phyloP scores from a whole-genome alignment of 2,797 vertebrate species.

The Echiichthys vipera region DNA sequence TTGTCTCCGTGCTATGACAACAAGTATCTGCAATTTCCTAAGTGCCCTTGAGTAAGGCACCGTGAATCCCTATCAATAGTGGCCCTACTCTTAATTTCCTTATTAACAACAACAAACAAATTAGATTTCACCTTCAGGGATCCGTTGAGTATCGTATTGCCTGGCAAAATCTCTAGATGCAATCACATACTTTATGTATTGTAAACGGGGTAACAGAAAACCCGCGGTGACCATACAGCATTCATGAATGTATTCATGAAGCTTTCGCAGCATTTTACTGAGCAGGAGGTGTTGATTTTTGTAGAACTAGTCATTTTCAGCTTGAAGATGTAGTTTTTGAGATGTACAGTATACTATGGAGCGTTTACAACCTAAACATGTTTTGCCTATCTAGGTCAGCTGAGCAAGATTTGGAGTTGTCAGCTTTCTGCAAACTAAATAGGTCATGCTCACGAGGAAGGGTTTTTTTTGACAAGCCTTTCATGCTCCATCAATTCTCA shows the following conservation, averaged over 20 bases:
- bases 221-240: neutral
- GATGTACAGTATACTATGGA: neutral
- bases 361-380: conserved; percentile 45
- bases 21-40: conserved; percentile 12
- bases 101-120: neutral
- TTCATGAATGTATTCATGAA: conserved; percentile 27
- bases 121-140: neutral
- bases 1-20: conserved; percentile 2
- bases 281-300: neutral
- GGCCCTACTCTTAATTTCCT: neutral
- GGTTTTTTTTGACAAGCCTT: conserved; percentile 51
- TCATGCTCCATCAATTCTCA: conserved; percentile 48
- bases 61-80: neutral
- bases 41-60: conserved; percentile 24
- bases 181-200: neutral
- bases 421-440: conserved; percentile 74
- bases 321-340: neutral
- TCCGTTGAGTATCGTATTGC: neutral
- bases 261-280: neutral
- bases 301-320: conserved; percentile 15
- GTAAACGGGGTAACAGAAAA: neutral
- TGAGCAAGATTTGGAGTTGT: conserved; percentile 58
- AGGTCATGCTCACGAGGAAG: conserved; percentile 67
- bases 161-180: neutral
- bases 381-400: conserved; percentile 70